phyloP scores from a whole-genome alignment of 2,888 invertebrate genomes.

The Andrena bucephala region DNA sequence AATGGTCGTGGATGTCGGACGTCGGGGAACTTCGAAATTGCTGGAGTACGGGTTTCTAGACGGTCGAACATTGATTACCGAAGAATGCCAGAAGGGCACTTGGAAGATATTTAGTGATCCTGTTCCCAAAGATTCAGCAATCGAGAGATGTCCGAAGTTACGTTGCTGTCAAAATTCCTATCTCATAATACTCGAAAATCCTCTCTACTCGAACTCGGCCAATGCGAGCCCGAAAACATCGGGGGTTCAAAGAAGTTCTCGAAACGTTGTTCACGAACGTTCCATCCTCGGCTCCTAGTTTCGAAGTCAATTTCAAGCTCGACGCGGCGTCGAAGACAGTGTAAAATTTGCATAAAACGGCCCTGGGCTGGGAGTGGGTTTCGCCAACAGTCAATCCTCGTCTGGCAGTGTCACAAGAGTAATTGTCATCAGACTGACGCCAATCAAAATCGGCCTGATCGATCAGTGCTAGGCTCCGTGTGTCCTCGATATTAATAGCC shows the following conservation, averaged over 20 bases:
- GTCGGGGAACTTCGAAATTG: not conserved
- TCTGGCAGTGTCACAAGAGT: conserved; percentile 4
- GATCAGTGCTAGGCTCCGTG: not conserved
- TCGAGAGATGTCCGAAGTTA: not conserved
- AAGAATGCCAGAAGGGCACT: too few relatives aligned
- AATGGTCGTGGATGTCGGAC: not conserved
- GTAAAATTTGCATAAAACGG: conserved; percentile 44
- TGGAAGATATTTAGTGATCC: too few relatives aligned
- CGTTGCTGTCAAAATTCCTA: not conserved
- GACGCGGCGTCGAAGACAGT: conserved; percentile 14
- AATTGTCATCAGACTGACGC: conserved; percentile 2
- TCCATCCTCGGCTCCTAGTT: conserved; percentile 39
- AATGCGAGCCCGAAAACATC: conserved; percentile 37
- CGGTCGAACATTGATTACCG: too few relatives aligned
- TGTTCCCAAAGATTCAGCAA: too few relatives aligned
- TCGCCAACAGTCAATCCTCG: not conserved
- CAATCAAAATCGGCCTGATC: not conserved
- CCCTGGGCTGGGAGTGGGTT: not conserved
- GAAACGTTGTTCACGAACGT: conserved; percentile 46
- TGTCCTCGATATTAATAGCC: conserved; percentile 25
- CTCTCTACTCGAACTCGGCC: conserved; percentile 21
- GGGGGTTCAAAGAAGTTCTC: conserved; percentile 36
- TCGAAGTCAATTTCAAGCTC: conserved; percentile 55
- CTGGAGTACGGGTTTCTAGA: not conserved
- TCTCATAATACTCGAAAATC: conserved; percentile 31